Evolutionary conservation across 2,113 vertebrate genomes (phyloP), one percentile per base, ranked within the genome.

Genomic region (Nothocercus julius): DNA sequence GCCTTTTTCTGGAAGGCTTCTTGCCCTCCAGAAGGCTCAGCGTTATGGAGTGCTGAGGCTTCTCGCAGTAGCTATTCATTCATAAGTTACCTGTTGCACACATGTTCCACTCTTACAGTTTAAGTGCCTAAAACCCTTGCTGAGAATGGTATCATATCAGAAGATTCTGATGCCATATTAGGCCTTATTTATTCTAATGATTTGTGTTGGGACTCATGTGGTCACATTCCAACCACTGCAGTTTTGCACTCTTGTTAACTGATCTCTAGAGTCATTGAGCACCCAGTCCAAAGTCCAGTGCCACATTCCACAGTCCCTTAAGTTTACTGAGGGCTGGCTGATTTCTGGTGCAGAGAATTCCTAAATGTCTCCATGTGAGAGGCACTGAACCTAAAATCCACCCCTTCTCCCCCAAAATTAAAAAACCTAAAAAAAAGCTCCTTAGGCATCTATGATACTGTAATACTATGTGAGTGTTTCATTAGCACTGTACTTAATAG

Each of bases 201-300:
- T 40, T 73, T 69, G 16, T 11, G 14, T 1, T 5, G 25, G 54
- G 9, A 85, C 63, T 24, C 13, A 47, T 0, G 1, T 0, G 0
- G 13, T 24, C 21, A 14, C 5, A 25, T 58, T 73, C 51, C 45
- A 42, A 38, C 5, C n/a, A 38, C 20, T 32, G n/a, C 7, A 34
- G 19, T 49, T 74, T 76, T 77, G 22, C 38, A 22, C 8, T 47
- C 13, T 38, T 51, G 5, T 51, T 64, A 59, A 54, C 34, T n/a
- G 73, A 19, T 2, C 3, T 74, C 54, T 38, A 11, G 18, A 12
- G 11, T 58, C 22, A 27, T 19, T 27, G 34, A 64, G 32, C 14
- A 38, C 9, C 15, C n/a, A 17, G 12, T 27, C 34, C 3, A 5
- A 90, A 78, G 36, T 10, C 20, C 30, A 64, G 1, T 0, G 1